Evolutionary conservation across 2,888 invertebrate genomes (phyloP).

Genomic region (Meteorus cinctellus): DNA sequence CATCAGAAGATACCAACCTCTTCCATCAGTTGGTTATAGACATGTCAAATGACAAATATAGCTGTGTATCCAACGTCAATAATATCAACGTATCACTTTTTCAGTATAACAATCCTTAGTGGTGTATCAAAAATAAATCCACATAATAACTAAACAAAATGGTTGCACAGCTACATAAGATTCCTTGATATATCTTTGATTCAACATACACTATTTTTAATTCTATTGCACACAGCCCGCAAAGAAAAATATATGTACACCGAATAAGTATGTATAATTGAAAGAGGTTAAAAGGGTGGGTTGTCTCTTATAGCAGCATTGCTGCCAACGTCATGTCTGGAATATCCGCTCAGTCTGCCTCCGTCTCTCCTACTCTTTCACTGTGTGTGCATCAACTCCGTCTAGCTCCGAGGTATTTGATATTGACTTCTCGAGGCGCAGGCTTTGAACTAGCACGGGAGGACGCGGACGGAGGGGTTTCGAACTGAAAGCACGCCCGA

Average conservation of each 20-base stretch:
- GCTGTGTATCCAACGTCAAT: too few relatives aligned
- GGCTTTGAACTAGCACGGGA: slow-evolving; percentile 52
- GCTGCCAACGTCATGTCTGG: slow-evolving; percentile 47
- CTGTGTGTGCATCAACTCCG: slow-evolving; percentile 55
- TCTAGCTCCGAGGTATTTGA: slow-evolving; percentile 72
- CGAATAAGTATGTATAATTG: neutral
- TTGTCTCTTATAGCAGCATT: slow-evolving; percentile 35
- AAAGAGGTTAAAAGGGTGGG: slow-evolving; percentile 21
- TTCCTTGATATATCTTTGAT: too few relatives aligned
- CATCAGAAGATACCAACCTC: too few relatives aligned
- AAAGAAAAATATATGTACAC: neutral
- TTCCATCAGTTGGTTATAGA: too few relatives aligned
- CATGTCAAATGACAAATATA: too few relatives aligned
- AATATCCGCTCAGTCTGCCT: slow-evolving; percentile 34
- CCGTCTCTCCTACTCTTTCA: slow-evolving; percentile 29
- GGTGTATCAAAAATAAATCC: too few relatives aligned
- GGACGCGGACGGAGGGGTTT: slow-evolving; percentile 28
- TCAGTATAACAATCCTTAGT: too few relatives aligned
- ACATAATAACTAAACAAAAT: too few relatives aligned
- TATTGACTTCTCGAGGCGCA: slow-evolving; percentile 71
- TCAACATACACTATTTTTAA: slow-evolving; percentile 15
- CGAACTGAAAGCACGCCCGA: slow-evolving; percentile 10
- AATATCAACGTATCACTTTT: too few relatives aligned
- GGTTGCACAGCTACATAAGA: too few relatives aligned
- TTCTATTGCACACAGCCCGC: slow-evolving; percentile 2